Base-by-base conservation (phyloP, 2,888 invertebrate genomes). In the Buathra laborator region DNA sequence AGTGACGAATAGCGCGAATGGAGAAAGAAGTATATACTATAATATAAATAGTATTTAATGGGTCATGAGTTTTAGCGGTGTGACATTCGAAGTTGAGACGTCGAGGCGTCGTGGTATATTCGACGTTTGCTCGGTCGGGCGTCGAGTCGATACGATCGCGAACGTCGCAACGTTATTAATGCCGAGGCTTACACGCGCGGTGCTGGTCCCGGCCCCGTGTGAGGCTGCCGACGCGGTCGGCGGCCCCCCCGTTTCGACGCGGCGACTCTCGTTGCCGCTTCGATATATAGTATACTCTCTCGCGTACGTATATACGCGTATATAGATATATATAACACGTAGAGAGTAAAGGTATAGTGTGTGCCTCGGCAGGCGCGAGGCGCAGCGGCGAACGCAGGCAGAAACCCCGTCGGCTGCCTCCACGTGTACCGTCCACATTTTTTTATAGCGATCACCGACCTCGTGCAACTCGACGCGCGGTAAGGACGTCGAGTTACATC, bases 361-460 rank as follows among this genome's bases (percentile, higher is more conserved):
- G 81, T n/a, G 62, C 44, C 32, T 29, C 64, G 66, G 46, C 68
- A 56, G 71, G 71, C 80, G 84, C 53, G 84, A 81, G 81, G 79
- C 79, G 71, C 74, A 64, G 56, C 66, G 19, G 44, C 37, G 77
- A 44, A 32, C 48, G 85, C 75, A 86, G 81, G 86, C 72, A 48
- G 90, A 92, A 93, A 93, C 93, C 93, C 79, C 80, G 86, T 83
- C 91, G 84, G 92, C 93, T 88, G 90, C 93, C 93, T 93, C 93
- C 93, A 93, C 93, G 93, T 94, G 94, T 93, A 92, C 90, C 90
- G 81, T 89, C 90, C 91, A 92, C 92, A 93, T 93, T 93, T 93
- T 94, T 94, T 94, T 94, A 94, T 94, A 94, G 94, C 94, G 95
- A 95, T 94, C 95, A 94, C 95, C 95, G 95, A 95, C 95, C 95